Percentiles rank a stretch among this genome's conserved stretches.
These are phyloP conservation scores for Loriculus beryllinus DNA, from an alignment of 2,797 vertebrate genomes.

Conservation along the genomic window DNA sequence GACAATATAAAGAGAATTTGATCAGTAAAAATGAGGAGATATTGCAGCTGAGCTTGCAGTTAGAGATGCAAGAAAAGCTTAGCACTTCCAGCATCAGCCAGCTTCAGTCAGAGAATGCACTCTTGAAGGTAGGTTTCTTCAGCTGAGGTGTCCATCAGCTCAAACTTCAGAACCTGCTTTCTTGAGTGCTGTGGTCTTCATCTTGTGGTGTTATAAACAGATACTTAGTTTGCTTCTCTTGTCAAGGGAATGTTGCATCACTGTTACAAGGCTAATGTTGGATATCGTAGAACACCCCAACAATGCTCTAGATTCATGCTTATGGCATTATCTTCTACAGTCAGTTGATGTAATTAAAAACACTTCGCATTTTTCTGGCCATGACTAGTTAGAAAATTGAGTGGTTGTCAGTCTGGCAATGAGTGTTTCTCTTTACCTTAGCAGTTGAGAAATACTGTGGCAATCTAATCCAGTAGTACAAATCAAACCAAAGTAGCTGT, in stretches of 20 bases:
- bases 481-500: not conserved
- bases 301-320: not conserved
- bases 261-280: not conserved
- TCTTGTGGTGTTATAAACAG: not conserved
- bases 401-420: not conserved
- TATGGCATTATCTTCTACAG: not conserved
- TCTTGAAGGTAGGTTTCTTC: slow-evolving; percentile 71
- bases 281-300: rapidly evolving
- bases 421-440: not conserved
- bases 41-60: slow-evolving; percentile 80
- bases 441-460: not conserved
- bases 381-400: not conserved
- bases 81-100: slow-evolving; percentile 53
- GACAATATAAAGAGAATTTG: slow-evolving; percentile 80
- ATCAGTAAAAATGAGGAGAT: slow-evolving; percentile 81
- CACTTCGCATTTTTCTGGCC: not conserved
- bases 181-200: not conserved
- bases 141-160: not conserved
- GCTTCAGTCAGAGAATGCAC: slow-evolving; percentile 68
- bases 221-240: not conserved
- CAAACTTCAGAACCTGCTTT: not conserved
- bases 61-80: slow-evolving; percentile 76
- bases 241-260: not conserved
- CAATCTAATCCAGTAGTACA: not conserved
- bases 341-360: not conserved